Evolutionary conservation across 2,797 vertebrate genomes (phyloP), one percentile per base, ranked within the genome.

Genomic region (Aeoliscus strigatus): DNA sequence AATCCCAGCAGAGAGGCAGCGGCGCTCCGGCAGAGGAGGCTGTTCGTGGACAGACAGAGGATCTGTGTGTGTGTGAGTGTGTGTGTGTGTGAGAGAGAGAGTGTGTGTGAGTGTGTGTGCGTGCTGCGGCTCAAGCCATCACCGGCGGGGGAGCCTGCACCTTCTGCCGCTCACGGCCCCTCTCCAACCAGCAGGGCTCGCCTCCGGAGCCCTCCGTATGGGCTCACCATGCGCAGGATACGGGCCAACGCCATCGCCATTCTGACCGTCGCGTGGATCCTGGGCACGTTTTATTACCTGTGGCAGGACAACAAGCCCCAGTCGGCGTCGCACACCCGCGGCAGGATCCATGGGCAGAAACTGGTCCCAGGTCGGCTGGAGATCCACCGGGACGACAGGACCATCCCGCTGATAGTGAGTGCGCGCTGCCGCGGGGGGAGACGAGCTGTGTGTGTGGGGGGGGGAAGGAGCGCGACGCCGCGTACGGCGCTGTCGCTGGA

Each of bases 271-370:
- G 94, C 95, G 50, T 97, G 95, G 95, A 97, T 97, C 87, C 82
- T 98, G 73, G 94, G 95, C 48, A 97, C 94, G 79, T 97, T 97
- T 75, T 98, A 98, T 88, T 97, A 96, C 93, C 93, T 97, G 91
- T 97, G 95, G 94, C 95, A 97, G 91, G 95, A 96, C 90, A 95
- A 85, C 86, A 95, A 92, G 71, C 91, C 93, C 9, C 91, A 88
- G 63, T 79, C 91, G 39, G 81, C 73, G 49, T 62, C 81, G 35
- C 81, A 85, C 63, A 71, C 59, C 44, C 83, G 81, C 44, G 61
- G 68, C 52, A 68, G 78, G 74, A 81, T 80, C 64, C 75, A 79
- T 18, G 87, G 86, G 27, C 89, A 80, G 76, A 89, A 88, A 69
- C 58, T 23, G 44, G 75, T 51, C 16, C 77, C 80, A 3, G 89